phyloP scores from a whole-genome alignment of 1,140 invertebrate genomes.

The Lucilia cuprina region DNA sequence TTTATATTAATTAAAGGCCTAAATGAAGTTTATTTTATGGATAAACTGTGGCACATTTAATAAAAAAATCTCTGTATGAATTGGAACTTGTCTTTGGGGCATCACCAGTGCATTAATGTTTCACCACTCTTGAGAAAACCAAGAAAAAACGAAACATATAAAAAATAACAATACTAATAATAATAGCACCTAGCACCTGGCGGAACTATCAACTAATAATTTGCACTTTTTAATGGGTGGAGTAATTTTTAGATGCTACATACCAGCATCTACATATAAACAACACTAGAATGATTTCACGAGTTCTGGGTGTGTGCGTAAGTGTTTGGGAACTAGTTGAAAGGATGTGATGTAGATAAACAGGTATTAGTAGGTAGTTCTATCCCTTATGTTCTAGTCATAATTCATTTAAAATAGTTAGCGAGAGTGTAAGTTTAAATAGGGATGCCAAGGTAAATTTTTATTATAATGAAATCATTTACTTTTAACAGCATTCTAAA shows the following conservation, averaged over 20 bases:
- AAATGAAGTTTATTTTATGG: conserved; percentile 22
- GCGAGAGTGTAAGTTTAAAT: background rate
- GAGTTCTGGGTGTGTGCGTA: too few species aligned
- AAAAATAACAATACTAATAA: conserved; percentile 20
- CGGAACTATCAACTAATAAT: conserved; percentile 36
- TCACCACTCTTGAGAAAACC: background rate
- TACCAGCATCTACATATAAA: background rate
- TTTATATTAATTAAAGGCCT: background rate
- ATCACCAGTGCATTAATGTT: background rate
- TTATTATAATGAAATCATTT: too few species aligned
- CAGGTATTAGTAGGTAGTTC: background rate
- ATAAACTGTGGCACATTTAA: background rate
- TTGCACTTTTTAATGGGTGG: conserved; percentile 36
- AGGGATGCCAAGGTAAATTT: background rate
- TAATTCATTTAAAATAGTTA: background rate
- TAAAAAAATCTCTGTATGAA: background rate
- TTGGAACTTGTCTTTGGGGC: background rate
- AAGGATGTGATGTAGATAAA: background rate
- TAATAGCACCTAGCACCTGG: conserved; percentile 26
- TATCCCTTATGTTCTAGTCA: background rate
- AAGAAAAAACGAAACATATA: background rate
- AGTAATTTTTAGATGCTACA: background rate
- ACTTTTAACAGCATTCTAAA: too few species aligned
- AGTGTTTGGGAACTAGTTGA: background rate
- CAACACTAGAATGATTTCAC: too few species aligned